phyloP scores from a whole-genome alignment of 1,140 invertebrate genomes.

The Dreissena rostriformis region DNA sequence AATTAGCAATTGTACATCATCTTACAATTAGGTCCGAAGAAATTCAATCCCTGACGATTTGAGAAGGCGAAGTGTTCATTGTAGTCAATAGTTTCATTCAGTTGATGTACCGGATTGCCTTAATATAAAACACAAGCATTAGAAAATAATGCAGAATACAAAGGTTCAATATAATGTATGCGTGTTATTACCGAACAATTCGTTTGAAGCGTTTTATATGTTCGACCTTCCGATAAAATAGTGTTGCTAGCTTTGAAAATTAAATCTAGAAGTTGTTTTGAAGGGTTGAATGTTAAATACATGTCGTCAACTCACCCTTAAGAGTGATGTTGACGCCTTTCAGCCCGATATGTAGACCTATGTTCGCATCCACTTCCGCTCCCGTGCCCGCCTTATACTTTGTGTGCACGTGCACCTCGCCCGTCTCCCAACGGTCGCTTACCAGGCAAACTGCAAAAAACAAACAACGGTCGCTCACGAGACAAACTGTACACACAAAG shows the following conservation, averaged over 20 bases:
- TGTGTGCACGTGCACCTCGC: slow-evolving; percentile 88
- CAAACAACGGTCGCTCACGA: background rate
- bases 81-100: slow-evolving; percentile 93
- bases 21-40: slow-evolving; percentile 85
- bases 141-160: background rate
- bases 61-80: slow-evolving; percentile 97
- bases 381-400: slow-evolving; percentile 96
- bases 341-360: slow-evolving; percentile 96
- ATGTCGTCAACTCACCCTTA: slow-evolving; percentile 85
- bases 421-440: slow-evolving; percentile 97
- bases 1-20: too few species aligned
- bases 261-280: background rate
- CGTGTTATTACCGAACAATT: background rate
- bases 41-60: slow-evolving; percentile 85
- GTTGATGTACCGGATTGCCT: slow-evolving; percentile 72
- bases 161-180: background rate
- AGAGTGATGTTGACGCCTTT: slow-evolving; percentile 98
- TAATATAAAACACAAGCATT: slow-evolving; percentile 85
- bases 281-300: too few species aligned
- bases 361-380: slow-evolving; percentile 92
- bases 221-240: background rate
- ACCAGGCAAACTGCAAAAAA: slow-evolving; percentile 90
- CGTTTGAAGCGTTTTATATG: background rate
- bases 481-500: background rate
- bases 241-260: background rate